Percentiles rank a stretch among this genome's conserved stretches.
phyloP scores from a whole-genome alignment of 2,888 invertebrate genomes.

The Perdita meconis region DNA sequence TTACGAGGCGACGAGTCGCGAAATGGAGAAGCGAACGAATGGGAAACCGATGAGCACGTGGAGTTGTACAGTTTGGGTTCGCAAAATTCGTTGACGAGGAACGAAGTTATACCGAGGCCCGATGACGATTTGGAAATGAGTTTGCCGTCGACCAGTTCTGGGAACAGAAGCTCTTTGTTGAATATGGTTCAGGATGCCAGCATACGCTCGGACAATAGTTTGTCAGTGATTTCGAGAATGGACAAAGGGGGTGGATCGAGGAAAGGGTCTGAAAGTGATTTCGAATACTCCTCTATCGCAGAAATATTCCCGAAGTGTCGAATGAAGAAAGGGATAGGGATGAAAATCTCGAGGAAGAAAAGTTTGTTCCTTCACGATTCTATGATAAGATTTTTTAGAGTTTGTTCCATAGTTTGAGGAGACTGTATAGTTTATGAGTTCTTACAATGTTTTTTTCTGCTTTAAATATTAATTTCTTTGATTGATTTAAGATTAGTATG shows the following conservation, averaged over 20 bases:
- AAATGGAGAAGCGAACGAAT: background rate
- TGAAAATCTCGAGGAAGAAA: background rate
- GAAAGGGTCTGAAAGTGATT: constrained; percentile 28
- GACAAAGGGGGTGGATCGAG: background rate
- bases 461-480: background rate
- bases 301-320: constrained; percentile 43
- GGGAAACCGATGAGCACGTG: background rate
- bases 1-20: background rate
- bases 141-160: background rate
- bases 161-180: background rate
- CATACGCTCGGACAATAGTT: constrained; percentile 20
- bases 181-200: background rate
- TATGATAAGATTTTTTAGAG: background rate
- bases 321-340: background rate
- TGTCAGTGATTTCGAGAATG: constrained; percentile 20
- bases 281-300: constrained; percentile 4
- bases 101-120: background rate
- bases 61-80: constrained; percentile 18
- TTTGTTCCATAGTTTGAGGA: background rate
- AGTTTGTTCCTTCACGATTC: constrained; percentile 26
- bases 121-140: background rate
- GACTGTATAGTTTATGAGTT: no score
- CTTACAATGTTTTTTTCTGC: no score
- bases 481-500: background rate
- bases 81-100: constrained; percentile 1